Evolutionary conservation across 1,140 invertebrate genomes (phyloP).

Genomic region (Lepidurus packardi): DNA sequence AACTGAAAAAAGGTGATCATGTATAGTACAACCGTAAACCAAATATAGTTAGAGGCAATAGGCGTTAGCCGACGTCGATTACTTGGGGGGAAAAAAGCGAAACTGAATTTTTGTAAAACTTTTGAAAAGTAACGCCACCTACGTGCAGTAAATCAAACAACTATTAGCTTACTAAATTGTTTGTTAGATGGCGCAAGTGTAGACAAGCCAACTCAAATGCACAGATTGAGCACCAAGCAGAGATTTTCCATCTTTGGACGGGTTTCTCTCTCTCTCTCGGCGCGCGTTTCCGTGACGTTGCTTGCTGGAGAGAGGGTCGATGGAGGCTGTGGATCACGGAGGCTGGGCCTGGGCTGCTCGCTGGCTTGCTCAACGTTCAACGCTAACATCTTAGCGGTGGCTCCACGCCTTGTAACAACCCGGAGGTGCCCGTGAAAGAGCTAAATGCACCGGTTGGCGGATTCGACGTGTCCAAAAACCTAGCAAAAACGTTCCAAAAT

Average conservation of each 20-base stretch:
- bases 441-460: neutral
- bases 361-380: constrained; percentile 8
- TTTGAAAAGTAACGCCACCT: too few species aligned
- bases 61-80: too few species aligned
- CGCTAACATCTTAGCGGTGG: constrained; percentile 1
- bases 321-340: constrained; percentile 12
- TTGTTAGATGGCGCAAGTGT: too few species aligned
- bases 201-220: too few species aligned
- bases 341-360: neutral
- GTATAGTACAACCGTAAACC: too few species aligned
- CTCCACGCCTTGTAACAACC: constrained; percentile 14
- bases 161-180: too few species aligned
- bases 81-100: too few species aligned
- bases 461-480: neutral
- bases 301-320: constrained; percentile 10
- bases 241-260: neutral
- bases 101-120: too few species aligned
- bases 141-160: too few species aligned
- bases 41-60: too few species aligned
- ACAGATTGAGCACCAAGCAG: neutral
- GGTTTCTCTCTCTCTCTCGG: neutral
- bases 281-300: constrained; percentile 16
- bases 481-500: too few species aligned
- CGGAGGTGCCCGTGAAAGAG: neutral
- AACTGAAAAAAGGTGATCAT: too few species aligned